Evolutionary conservation across 2,888 invertebrate species (phyloP), one percentile per base, ranked within the genome.

Genomic region (Selenia dentaria): DNA sequence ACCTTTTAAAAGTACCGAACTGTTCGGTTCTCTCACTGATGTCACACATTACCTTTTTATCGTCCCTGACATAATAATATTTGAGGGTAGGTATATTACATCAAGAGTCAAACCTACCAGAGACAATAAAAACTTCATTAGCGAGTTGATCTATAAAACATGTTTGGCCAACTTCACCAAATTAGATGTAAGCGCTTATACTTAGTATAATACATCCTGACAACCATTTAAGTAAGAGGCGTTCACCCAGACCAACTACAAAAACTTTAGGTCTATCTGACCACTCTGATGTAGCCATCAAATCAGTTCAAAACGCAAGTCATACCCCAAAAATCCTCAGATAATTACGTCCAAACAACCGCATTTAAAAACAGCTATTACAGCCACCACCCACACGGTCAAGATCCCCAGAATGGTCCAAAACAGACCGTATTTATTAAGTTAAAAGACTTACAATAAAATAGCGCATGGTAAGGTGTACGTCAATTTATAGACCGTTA

Each of bases 361-460:
- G 25, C 43, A 37, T 40, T 56, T 51, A 46, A 51, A 51, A 55
- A 48, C 51, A 33, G 54, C 52, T 54, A 59, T 54, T 54, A 54
- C 25, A 12, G 26, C 31, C 53, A 55, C 51, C 53, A 51, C 55
- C 56, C 47, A 52, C 55, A 52, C 44, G 31, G 43, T 10, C 26
- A 36, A 38, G 39, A 18, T 5, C 9, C 5, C 9, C 12, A 0
- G 6, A 5, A n/a, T 4, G 22, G 3, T 14, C 11, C 6, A 25
- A 36, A 47, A 9, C 18, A 11, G 28, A 48, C 45, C 36, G 37
- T 36, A 40, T 43, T 22, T 14, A 10, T 0, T 14, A 11, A 6
- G 0, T 0, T 0, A 4, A 20, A 44, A 33, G 26, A 43, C 26
- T 28, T 20, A 33, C 13, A 38, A 10, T 41, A 1, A 16, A 20